Evolutionary conservation across 2,113 vertebrate species (phyloP).

Genomic region (Hyperopisus bebe): DNA sequence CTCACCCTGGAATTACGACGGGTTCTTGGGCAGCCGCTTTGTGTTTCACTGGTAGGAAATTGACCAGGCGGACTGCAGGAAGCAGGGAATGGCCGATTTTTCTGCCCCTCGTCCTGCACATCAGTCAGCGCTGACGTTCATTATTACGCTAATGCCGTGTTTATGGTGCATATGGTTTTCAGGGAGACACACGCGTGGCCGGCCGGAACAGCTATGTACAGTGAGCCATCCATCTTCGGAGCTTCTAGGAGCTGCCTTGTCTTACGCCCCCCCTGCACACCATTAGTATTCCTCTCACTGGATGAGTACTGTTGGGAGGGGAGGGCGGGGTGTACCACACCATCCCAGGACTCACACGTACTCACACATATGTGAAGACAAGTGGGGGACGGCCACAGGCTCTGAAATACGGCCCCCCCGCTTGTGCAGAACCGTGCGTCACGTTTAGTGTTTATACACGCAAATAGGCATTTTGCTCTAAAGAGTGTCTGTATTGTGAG

Average conservation of each 20-base stretch:
- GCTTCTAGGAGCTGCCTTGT: neutral
- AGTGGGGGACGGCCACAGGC: neutral
- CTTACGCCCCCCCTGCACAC: neutral
- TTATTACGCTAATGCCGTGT: constrained; percentile 4
- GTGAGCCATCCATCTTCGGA: constrained; percentile 19
- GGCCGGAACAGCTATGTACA: neutral
- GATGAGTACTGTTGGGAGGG: neutral
- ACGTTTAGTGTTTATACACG: neutral
- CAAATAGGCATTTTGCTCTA: neutral
- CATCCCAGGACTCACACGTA: neutral
- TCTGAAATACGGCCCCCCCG: neutral
- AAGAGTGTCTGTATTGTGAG: neutral
- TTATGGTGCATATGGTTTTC: neutral
- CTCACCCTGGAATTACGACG: neutral
- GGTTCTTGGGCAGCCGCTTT: neutral
- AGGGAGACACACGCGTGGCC: neutral
- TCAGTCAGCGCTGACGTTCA: constrained; percentile 2
- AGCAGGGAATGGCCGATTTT: neutral
- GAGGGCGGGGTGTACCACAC: neutral
- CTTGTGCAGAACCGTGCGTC: neutral
- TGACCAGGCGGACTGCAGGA: neutral
- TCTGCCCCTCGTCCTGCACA: neutral
- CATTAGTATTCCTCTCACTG: constrained; percentile 43
- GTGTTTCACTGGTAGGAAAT: neutral
- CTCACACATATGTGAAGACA: neutral